These are phyloP conservation scores for Folsomia candida DNA, from an alignment of 2,888 invertebrate species.

Conservation along the genomic window DNA sequence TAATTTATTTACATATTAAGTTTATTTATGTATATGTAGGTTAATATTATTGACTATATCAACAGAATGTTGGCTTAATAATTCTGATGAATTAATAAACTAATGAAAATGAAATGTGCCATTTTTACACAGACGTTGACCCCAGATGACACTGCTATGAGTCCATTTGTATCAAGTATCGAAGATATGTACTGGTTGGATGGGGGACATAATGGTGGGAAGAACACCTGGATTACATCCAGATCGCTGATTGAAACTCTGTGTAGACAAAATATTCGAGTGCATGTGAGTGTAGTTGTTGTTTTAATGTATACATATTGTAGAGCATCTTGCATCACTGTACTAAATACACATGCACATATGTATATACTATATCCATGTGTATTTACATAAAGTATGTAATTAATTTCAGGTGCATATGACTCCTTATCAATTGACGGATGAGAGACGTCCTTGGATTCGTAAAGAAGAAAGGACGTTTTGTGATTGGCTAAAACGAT, in stretches of 20 bases:
- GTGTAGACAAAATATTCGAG: slow-evolving; percentile 66
- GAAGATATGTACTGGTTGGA: slow-evolving; percentile 74
- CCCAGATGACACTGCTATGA: slow-evolving; percentile 64
- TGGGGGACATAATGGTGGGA: slow-evolving; percentile 83
- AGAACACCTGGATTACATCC: slow-evolving; percentile 84
- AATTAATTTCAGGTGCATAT: slow-evolving; percentile 79
- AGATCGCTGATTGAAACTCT: slow-evolving; percentile 70
- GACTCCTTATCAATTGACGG: slow-evolving; percentile 84
- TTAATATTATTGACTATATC: too few relatives aligned
- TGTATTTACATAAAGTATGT: too few relatives aligned
- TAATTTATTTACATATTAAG: neutral
- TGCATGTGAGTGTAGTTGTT: too few relatives aligned
- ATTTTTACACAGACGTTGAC: slow-evolving; percentile 58
- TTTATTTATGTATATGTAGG: neutral
- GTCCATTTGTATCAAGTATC: slow-evolving; percentile 66
- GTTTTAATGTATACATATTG: too few relatives aligned
- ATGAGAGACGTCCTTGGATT: slow-evolving; percentile 78
- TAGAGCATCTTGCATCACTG: too few relatives aligned
- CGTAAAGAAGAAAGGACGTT: slow-evolving; percentile 77
- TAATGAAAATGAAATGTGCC: neutral
- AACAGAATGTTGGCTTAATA: too few relatives aligned
- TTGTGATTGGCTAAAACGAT: slow-evolving; percentile 64
- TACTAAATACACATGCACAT: too few relatives aligned
- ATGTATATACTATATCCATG: too few relatives aligned
- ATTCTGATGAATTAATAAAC: too few relatives aligned